Evolutionary conservation across 2,797 vertebrate genomes (phyloP), one percentile per base, ranked within the genome.

Genomic region (Rhyacichthys aspro): DNA sequence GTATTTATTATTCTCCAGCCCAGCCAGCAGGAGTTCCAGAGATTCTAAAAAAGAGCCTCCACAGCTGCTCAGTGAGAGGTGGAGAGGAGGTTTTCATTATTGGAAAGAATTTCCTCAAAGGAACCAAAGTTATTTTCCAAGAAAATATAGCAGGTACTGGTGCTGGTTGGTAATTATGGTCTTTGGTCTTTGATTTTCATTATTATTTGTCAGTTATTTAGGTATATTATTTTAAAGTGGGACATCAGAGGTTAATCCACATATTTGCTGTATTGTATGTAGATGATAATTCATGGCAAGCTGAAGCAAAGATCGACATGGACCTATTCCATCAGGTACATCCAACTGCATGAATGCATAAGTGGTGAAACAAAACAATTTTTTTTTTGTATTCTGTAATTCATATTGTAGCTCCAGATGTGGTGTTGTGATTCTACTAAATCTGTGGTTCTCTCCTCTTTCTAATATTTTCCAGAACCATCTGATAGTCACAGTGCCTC

Each of bases 81-180:
- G 97, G 96, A 83, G 96, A 98, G 73, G 98, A 99, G 72, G 94
- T 98, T 61, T 99, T 99, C 79, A 93, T 99, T 68, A 98, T 99
- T 11, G 98, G 98, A 84, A 99, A 99, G 89, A 99, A 99, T 90
- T 99, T 99, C 89, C 94, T 99, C 67, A 99, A 99, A 93, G 98
- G 98, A 94, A 96, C 97, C 80, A 98, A 99, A 94, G 98, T 99
- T 79, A 91, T 98, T 89, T 99, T 99, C 90, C 96, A 98, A 72
- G 98, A 99, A 86, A 98, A 95, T 64, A 50, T 92, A 76, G 86
- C 95, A 89, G 98, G 98, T 99, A 59, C 15, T 56, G n/a, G n/a
- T n/a, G n/a, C n/a, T n/a, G n/a, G n/a, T 46, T 41, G 8, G 16
- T 18, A 52, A 8, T 28, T 55, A 19, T 55, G 4, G 0, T 48